Conservation (phyloP, 2,888 invertebrate species). For the Orchestes rusci region DNA sequence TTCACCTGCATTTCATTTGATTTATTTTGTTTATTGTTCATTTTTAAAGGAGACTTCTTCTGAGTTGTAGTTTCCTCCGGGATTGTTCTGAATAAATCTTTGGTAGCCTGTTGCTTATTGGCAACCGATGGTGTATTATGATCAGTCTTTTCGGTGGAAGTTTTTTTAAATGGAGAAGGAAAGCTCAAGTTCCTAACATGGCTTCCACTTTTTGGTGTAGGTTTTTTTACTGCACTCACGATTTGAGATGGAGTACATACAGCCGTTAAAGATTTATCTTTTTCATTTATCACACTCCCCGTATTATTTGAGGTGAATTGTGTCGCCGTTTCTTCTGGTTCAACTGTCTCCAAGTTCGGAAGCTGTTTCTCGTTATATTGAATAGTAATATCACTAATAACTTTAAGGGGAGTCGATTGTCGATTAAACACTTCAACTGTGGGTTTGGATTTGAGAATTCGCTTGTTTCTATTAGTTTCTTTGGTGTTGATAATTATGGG, state of each 20-base stretch:
- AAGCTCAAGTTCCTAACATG: conserved; percentile 23
- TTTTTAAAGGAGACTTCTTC: neutral
- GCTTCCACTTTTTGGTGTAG: conserved; percentile 19
- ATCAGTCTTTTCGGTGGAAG: conserved; percentile 11
- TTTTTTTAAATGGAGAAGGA: conserved; percentile 19
- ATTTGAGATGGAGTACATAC: conserved; percentile 17
- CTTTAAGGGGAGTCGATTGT: neutral
- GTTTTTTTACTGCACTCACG: conserved; percentile 7
- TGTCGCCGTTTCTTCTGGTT: neutral
- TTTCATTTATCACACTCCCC: conserved; percentile 2
- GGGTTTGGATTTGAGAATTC: conserved; percentile 17
- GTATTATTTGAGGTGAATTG: neutral
- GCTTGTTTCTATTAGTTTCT: conserved; percentile 3
- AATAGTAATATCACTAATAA: neutral
- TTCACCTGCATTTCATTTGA: no score
- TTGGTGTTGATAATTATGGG: conserved; percentile 12
- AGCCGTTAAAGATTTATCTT: conserved; percentile 1
- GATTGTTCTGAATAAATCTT: conserved; percentile 15
- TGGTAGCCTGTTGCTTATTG: conserved; percentile 18
- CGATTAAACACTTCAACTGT: conserved; percentile 17
- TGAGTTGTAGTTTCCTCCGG: conserved; percentile 1
- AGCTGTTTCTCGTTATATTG: neutral
- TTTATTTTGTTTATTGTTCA: no score
- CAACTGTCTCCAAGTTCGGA: neutral
- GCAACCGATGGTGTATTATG: conserved; percentile 4